A percentile compares a stretch with the other conserved stretches of the same genome.
Evolutionary conservation across 2,888 invertebrate species (phyloP).

Genomic region (Alentia gelatinosa): DNA sequence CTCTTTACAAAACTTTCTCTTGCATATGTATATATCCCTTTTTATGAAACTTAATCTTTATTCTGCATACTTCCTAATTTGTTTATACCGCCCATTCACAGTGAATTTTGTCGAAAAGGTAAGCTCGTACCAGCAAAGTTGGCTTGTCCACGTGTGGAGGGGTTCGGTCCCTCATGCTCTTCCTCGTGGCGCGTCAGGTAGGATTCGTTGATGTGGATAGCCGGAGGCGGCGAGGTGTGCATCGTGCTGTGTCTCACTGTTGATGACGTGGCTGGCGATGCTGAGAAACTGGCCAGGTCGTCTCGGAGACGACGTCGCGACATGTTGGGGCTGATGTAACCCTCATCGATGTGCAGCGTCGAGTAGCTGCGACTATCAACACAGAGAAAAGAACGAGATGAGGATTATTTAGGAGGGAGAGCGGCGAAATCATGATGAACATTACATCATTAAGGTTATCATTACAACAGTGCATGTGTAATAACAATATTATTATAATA

Average conservation of each 20-base stretch:
- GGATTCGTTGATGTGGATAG: background rate
- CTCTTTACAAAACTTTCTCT: too few relatives aligned
- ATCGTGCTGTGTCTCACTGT: too few relatives aligned
- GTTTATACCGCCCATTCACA: too few relatives aligned
- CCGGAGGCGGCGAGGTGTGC: background rate
- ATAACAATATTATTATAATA: too few relatives aligned
- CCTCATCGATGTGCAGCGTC: constrained; percentile 41
- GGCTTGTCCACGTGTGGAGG: background rate
- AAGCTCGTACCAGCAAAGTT: background rate
- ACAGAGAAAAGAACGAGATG: background rate
- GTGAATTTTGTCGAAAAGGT: too few relatives aligned
- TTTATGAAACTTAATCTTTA: too few relatives aligned
- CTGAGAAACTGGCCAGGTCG: background rate
- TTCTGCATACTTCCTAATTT: too few relatives aligned
- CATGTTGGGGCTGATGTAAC: constrained; percentile 89
- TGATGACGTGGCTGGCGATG: background rate
- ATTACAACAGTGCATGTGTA: too few relatives aligned
- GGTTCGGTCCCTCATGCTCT: background rate
- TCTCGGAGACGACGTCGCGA: constrained; percentile 84
- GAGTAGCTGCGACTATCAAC: constrained; percentile 53
- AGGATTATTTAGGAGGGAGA: background rate
- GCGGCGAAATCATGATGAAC: too few relatives aligned
- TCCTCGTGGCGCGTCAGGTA: background rate
- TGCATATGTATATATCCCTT: too few relatives aligned
- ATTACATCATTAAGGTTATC: too few relatives aligned